A percentile compares a stretch with the other conserved stretches of the same genome.
phyloP scores from a whole-genome alignment of 2,888 invertebrate species.

The Troides aeacus region DNA sequence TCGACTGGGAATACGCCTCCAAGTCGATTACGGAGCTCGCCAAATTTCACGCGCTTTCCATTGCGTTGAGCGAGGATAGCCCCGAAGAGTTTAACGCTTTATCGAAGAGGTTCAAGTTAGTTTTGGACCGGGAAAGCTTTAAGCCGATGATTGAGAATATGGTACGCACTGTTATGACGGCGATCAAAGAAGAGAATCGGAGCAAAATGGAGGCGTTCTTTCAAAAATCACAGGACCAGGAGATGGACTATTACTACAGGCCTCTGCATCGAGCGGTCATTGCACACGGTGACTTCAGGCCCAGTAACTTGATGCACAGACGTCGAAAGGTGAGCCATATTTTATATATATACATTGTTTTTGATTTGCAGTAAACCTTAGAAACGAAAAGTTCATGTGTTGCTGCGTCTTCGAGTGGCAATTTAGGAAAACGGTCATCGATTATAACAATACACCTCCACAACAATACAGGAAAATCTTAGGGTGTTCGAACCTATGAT shows the following conservation, averaged over 20 bases:
- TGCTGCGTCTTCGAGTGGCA: too few species aligned
- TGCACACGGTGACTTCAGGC: slow-evolving; percentile 53
- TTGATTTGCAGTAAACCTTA: not conserved
- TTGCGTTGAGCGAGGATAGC: slow-evolving; percentile 42
- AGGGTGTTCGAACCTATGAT: too few species aligned
- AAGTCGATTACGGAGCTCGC: slow-evolving; percentile 52
- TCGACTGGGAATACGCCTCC: slow-evolving; percentile 57
- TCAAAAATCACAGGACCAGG: slow-evolving; percentile 26
- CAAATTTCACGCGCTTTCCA: slow-evolving; percentile 64
- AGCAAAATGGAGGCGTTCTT: slow-evolving; percentile 36
- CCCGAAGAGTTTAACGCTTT: slow-evolving; percentile 50
- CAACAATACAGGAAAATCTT: too few species aligned
- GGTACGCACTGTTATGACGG: slow-evolving; percentile 32
- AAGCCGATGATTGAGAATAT: slow-evolving; percentile 30
- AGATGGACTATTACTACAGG: slow-evolving; percentile 29
- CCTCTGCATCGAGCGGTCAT: slow-evolving; percentile 42
- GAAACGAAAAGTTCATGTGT: too few species aligned
- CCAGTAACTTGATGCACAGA: slow-evolving; percentile 48
- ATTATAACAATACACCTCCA: too few species aligned
- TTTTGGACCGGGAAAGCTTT: slow-evolving; percentile 21
- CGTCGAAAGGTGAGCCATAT: slow-evolving; percentile 32
- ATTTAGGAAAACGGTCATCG: too few species aligned
- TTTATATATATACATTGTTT: not conserved
- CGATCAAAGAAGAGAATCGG: slow-evolving; percentile 43
- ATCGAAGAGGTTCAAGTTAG: slow-evolving; percentile 32